A percentile compares a stretch with the other conserved stretches of the same genome.
Evolutionary conservation across 30 jellyfish, hydroid and myxozoan species (phyloP).

Genomic region (Aurelia coerulea): DNA sequence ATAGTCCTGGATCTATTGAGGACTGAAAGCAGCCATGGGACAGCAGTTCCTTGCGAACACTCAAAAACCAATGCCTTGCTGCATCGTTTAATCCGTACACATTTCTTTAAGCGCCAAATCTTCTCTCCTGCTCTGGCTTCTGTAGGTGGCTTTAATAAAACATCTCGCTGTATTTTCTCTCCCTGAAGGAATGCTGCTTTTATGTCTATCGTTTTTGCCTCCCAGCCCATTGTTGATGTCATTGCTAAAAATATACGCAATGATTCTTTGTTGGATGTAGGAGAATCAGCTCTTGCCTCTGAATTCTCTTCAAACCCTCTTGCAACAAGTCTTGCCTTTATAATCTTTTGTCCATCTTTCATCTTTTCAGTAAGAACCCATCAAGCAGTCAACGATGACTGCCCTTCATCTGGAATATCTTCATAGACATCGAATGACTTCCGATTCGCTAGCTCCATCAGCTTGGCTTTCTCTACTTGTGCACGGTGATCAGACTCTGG

Average conservation of each 20-base stretch:
- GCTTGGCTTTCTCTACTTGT: no score
- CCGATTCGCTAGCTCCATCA: no score
- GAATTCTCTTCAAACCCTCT: no score
- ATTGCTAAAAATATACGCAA: constrained; percentile 24
- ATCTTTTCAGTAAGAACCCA: no score
- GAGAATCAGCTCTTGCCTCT: constrained; percentile 21
- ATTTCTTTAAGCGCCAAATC: constrained; percentile 2
- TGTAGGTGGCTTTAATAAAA: constrained; percentile 34
- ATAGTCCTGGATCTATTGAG: constrained; percentile 37
- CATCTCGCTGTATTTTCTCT: constrained; percentile 16
- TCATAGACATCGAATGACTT: no score
- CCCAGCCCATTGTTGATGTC: constrained; percentile 46
- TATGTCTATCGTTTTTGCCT: no score
- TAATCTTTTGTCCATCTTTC: no score
- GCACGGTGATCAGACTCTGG: no score
- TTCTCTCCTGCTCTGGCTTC: constrained; percentile 22
- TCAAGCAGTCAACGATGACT: no score
- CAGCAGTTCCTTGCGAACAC: constrained; percentile 23
- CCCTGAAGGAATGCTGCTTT: constrained; percentile 61
- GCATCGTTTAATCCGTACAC: constrained; percentile 26
- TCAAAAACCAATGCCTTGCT: constrained; percentile 18
- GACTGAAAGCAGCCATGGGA: constrained; percentile 23
- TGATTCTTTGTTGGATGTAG: constrained; percentile 39
- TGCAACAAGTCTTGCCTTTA: background rate
- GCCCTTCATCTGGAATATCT: no score